Base-by-base conservation (phyloP, 2,888 invertebrate genomes). In the Stenodera caucasica region DNA sequence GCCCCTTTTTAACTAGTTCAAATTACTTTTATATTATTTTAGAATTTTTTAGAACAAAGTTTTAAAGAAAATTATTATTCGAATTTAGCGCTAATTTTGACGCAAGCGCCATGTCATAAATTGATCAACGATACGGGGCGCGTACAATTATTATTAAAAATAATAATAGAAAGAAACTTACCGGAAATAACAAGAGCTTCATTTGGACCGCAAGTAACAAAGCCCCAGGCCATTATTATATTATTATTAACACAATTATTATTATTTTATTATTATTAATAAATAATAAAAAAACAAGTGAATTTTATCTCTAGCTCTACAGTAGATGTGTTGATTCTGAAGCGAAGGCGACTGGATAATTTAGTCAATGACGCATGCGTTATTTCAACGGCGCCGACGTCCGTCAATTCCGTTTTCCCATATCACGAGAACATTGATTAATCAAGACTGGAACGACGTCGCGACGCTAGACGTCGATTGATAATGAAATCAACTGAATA, bases 121-220 rank as follows among this genome's bases (percentile, higher is more conserved):
- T 6, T 6, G 18, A 15, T 18, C 15, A 40, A 8, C 35, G 14
- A 35, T 29, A 29, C 7, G 29, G 49, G 23, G 50, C 18, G 50
- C 50, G 23, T 50, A 14, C 14, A 14, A 7, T 9, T 18, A 8
- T 33, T 14, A 15, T 7, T 2, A 40, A 40, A 18, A 40, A 40
- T 18, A 35, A 35, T 14, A 35, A 8, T 18, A 50, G 49, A 40
- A 33, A 21, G 51, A 57, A 37, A 72, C 77, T 81, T 83, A 96
- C 96, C 96, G 82, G 95, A 96, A 69, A 96, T 93, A 37, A 96
- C 95, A 51, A 96, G 85, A 50, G 96, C 96, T 81, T 96, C 95
- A 79, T 96, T 96, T 29, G 96, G 96, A 51, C 96, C 96, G 79
- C 96, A 96, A 65, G 95, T 95, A 56, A 94, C 94, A 80, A 96